phyloP scores from a whole-genome alignment of 30 jellyfish, hydroid and myxozoan genomes.

The Chrysaora quinquecirrha region DNA sequence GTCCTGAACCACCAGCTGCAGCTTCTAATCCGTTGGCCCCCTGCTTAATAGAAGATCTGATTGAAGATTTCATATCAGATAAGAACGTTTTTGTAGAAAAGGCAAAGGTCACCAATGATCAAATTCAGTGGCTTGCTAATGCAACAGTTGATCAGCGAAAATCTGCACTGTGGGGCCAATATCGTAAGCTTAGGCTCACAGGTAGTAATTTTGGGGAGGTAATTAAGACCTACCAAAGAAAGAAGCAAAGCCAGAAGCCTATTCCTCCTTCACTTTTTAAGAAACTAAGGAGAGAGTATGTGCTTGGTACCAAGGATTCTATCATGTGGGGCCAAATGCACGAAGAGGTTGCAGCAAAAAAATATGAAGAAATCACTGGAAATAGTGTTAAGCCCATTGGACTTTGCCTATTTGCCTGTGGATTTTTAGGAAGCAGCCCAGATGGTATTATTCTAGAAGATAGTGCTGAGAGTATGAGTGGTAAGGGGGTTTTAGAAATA shows the following conservation, averaged over 20 bases:
- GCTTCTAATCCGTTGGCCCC: conserved; percentile 10
- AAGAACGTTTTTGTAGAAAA: conserved; percentile 5
- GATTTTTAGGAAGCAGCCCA: too few species aligned
- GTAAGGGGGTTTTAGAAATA: too few species aligned
- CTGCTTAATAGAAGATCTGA: conserved; percentile 15
- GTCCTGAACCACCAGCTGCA: conserved; percentile 26
- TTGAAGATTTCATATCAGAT: conserved; percentile 2
- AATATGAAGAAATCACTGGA: too few species aligned
- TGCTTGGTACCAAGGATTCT: neutral
- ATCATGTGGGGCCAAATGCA: too few species aligned
- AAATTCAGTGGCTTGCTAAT: too few species aligned
- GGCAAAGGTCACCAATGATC: too few species aligned
- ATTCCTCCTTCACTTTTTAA: conserved; percentile 40
- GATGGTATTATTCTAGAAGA: too few species aligned
- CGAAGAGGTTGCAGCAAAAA: too few species aligned
- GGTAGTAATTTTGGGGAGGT: conserved; percentile 39
- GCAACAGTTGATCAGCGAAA: conserved; percentile 7
- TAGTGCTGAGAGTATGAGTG: too few species aligned
- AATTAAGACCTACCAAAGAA: conserved; percentile 4
- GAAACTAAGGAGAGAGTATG: conserved; percentile 28
- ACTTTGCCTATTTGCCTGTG: too few species aligned
- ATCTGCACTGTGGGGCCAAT: conserved; percentile 7
- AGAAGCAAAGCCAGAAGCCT: neutral
- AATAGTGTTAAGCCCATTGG: too few species aligned
- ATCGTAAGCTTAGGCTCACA: conserved; percentile 10